Evolutionary conservation across 1,140 invertebrate genomes (phyloP).

Genomic region (Stegodyphus dumicola): DNA sequence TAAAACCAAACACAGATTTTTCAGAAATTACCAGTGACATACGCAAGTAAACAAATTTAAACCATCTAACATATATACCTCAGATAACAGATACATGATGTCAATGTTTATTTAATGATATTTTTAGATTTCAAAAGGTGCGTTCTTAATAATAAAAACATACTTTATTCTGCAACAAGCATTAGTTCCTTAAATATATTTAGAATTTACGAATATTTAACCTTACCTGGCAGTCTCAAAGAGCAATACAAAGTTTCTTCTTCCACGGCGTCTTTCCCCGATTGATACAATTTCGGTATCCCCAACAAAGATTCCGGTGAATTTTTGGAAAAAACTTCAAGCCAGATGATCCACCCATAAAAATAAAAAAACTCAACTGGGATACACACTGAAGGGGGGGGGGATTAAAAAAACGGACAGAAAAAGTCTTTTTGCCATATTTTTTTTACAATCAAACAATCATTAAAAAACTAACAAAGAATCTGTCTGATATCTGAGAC

Average conservation of each 20-base stretch:
- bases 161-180: background rate
- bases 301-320: slow-evolving; percentile 57
- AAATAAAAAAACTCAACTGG: background rate
- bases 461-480: no score
- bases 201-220: background rate
- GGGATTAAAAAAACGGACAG: no score
- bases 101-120: background rate
- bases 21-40: background rate
- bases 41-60: background rate
- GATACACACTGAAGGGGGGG: no score
- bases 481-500: no score
- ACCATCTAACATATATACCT: background rate
- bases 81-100: background rate
- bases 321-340: slow-evolving; percentile 15
- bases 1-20: background rate
- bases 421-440: no score
- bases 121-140: background rate
- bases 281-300: background rate
- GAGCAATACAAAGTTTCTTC: background rate
- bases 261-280: background rate
- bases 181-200: background rate
- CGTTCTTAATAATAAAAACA: background rate
- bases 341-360: slow-evolving; percentile 49
- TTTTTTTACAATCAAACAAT: no score
- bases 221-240: background rate